phyloP scores from a whole-genome alignment of 1,140 invertebrate species.

The Rhopalosiphum padi region DNA sequence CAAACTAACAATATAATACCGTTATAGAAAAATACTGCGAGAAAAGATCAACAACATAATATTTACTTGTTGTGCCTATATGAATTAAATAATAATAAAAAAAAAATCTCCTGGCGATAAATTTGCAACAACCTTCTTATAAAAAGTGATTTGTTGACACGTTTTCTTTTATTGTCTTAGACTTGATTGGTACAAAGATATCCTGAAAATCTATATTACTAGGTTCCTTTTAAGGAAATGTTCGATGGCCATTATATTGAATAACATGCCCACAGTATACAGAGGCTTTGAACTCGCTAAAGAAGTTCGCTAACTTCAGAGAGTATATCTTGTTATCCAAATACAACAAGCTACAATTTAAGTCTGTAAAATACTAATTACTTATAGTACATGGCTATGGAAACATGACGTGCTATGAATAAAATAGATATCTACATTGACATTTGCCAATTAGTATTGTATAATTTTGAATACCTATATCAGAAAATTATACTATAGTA shows the following conservation, averaged over 20 bases:
- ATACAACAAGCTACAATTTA: not conserved
- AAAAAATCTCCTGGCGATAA: not conserved
- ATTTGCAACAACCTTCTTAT: not conserved
- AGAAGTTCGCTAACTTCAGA: not conserved
- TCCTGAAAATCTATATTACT: not conserved
- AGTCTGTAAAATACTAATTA: not conserved
- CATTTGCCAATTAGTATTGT: not conserved
- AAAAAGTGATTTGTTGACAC: conserved; percentile 10
- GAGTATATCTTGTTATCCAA: conserved; percentile 2
- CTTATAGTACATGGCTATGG: not conserved
- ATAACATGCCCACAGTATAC: not conserved
- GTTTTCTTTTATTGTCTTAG: not conserved
- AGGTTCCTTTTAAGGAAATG: not conserved
- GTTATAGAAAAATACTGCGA: not conserved
- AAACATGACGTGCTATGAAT: not conserved
- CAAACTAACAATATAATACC: not conserved
- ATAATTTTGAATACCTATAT: not conserved
- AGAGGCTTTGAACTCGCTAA: not conserved
- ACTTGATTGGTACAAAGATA: not conserved
- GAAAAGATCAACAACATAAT: not conserved
- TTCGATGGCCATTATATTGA: not conserved
- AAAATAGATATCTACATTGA: not conserved
- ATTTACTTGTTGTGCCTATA: not conserved
- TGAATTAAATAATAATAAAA: not conserved
- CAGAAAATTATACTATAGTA: not conserved